phyloP scores from a whole-genome alignment of 2,113 vertebrate genomes.

The rat (Rattus norvegicus) region DNA sequence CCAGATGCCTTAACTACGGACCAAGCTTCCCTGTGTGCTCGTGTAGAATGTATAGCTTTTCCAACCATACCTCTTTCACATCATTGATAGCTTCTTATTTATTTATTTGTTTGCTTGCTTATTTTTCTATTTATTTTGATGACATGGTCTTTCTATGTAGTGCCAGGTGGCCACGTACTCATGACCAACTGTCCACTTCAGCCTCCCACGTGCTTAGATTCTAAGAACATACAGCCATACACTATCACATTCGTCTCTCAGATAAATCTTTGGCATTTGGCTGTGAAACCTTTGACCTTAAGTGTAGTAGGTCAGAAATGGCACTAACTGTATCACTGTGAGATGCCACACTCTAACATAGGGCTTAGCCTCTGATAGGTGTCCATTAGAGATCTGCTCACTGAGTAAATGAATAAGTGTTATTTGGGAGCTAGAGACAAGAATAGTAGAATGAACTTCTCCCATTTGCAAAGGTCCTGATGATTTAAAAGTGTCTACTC shows the following conservation, averaged over 20 bases:
- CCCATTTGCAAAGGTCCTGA: background rate
- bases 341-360: background rate
- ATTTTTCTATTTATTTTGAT: background rate
- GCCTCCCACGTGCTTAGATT: background rate
- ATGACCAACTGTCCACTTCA: background rate
- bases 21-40: background rate
- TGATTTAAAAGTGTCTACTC: constrained; percentile 9
- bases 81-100: background rate
- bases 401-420: background rate
- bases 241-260: background rate
- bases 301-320: background rate
- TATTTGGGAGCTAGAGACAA: background rate
- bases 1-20: background rate
- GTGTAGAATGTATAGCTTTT: background rate
- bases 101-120: background rate
- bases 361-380: background rate
- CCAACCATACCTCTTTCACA: background rate
- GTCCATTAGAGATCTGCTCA: background rate
- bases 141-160: background rate
- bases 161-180: background rate
- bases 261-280: background rate
- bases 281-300: background rate
- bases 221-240: background rate
- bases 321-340: background rate
- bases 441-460: background rate